Base-by-base conservation (phyloP, 1,140 invertebrate genomes). In the Drosophila tristis region DNA sequence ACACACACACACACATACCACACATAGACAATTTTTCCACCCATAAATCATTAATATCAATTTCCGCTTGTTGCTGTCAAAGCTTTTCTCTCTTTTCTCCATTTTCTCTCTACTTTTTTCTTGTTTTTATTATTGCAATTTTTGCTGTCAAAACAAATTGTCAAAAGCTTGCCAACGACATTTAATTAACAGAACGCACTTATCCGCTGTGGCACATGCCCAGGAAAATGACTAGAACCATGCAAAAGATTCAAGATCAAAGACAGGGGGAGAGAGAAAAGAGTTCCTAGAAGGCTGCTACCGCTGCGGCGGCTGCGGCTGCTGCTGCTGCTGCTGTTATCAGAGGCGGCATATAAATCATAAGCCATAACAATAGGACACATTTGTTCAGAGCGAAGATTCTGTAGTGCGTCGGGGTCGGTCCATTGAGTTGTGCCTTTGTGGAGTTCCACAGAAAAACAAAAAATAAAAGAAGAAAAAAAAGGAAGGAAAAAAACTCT, bases 11-110 rank as follows among this genome's bases (percentile, higher is more conserved):
- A 59, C 13, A 39, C 4, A 49, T 9, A 51, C 5, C 43, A 51
- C 59, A 70, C 48, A 39, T 55, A 58, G 47, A 59, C 31, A 58
- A 20, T 75, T 68, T 81, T 73, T 61, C 42, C 67, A 47, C 73
- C 84, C 68, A 89, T 89, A 89, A 89, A 89, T 89, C 84, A 80
- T 89, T 77, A 84, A 89, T 80, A 89, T 89, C 84, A 84, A 89
- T 89, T 89, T 89, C 84, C 84, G 84, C 84, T 76, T 84, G 68
- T 80, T 79, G 79, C 79, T 47, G 63, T 35, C 2, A 31, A 16
- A 39, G 29, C 13, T 39, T 54, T 39, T 54, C 13, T 13, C 31
- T 11, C 23, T 20, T 20, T 20, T 25, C 23, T 25, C 20, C n/a
- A 13, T 50, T 13, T 43, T 29, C 16, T 9, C 49, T 48, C 20